Evolutionary conservation across 2,888 invertebrate genomes (phyloP), one percentile per base, ranked within the genome.

Genomic region (Dasysyrphus albostriatus): DNA sequence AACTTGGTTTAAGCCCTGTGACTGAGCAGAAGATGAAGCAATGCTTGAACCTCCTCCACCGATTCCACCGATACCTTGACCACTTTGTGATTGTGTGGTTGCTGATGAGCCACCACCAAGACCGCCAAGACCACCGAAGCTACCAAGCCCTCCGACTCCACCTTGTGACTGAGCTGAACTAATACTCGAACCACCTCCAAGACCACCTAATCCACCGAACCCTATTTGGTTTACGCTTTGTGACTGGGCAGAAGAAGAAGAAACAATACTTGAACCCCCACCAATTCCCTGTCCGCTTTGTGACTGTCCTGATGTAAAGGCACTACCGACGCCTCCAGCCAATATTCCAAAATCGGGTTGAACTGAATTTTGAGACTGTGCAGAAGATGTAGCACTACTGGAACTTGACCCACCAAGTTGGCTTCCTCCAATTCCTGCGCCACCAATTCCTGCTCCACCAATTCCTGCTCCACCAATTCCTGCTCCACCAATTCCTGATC

Each of bases 241-340:
- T 5, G 63, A 29, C 29, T 63, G 42, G 2, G 67, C 44, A 19
- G 69, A 58, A 3, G 70, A 44, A 5, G n/a, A 6, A 7, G 58
- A n/a, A n/a, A n/a, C 61, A 34, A 32, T 61, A 51, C 54, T 58
- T n/a, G 24, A 10, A 14, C 78, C 16, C 19, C 37, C 58, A 42
- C 74, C 77, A 1, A 65, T 42, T 1, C 61, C 61, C 9, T 37
- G 42, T 6, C 77, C 42, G 5, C 56, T 49, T 47, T 77, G 72
- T 59, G 16, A 12, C 5, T 32, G 65, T 7, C 73, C 79, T 51
- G 59, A 42, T 8, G 34, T 44, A 10, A 76, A 65, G 39, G 39
- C 39, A 4, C 34, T 37, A 37, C 59, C 74, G 12, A 84, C 81
- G 24, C 80, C 73, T 69, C 65, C 67, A 37, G 34, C 34, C 3